Evolutionary conservation across 2,888 invertebrate genomes (phyloP), one percentile per base, ranked within the genome.

Genomic region (Thereva nobilitata): DNA sequence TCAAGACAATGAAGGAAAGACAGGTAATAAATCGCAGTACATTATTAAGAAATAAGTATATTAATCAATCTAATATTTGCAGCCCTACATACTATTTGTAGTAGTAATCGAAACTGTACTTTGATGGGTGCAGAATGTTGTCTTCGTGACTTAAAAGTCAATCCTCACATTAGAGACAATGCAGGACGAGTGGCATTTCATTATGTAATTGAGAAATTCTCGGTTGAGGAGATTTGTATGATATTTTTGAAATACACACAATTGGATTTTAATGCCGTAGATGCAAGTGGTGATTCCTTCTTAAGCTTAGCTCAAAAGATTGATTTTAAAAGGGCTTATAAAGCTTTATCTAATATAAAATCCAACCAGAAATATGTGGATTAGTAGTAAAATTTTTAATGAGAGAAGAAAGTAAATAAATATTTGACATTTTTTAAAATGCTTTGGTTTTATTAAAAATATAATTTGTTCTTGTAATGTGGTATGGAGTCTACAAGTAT

Each of bases 11-110:
- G 40, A 55, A 23, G 55, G 55, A 12, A 41, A 41, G 38, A 55
- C 55, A 5, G 55, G 55, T 55, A 38, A 55, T 23, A 23, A 23
- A 23, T 23, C 23, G 23, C 23, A 23, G 23, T 23, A 23, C 23
- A 23, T 23, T 23, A 23, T 23, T 23, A 23, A 23, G 2, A 23
- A 23, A 23, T 23, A 23, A 23, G 2, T 47, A 10, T 12, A 6
- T 49, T n/a, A 49, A 9, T 49, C 10, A 23, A 8, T 23, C 1
- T 23, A 23, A 23, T 38, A 12, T 59, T 59, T 37, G 23, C 38
- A 59, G 59, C 47, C 10, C 59, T 59, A 9, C 45, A 47, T 37
- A 12, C 8, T 10, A 59, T 59, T 12, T 59, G 59, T 5, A 59
- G 47, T 9, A 37, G 47, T 49, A 59, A 59, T 59, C 44, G 38